Evolutionary conservation across 1,140 invertebrate genomes (phyloP).

Genomic region (Trachelipus rathkii): DNA sequence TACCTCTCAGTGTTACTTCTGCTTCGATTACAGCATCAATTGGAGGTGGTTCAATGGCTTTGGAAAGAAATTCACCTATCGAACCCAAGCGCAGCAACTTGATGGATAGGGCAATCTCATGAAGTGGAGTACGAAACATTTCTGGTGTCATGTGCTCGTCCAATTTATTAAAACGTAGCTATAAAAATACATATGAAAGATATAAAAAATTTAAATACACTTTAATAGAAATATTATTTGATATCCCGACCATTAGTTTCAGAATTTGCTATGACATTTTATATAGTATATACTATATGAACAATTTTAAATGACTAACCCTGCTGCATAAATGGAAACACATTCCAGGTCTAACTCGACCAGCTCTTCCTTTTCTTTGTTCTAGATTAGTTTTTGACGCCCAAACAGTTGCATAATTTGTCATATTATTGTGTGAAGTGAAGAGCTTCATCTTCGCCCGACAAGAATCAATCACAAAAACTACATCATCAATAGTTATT

Average conservation of each 20-base stretch:
- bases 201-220: slow-evolving; percentile 9
- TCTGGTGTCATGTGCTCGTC: slow-evolving; percentile 91
- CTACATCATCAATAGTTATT: slow-evolving; percentile 94
- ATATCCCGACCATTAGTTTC: too few relatives aligned
- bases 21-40: slow-evolving; percentile 90
- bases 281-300: slow-evolving; percentile 61
- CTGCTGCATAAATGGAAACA: slow-evolving; percentile 83
- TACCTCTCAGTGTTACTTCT: slow-evolving; percentile 61
- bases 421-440: slow-evolving; percentile 92
- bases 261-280: slow-evolving; percentile 62
- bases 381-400: slow-evolving; percentile 86
- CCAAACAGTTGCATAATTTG: slow-evolving; percentile 90
- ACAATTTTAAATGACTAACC: slow-evolving; percentile 30
- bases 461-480: slow-evolving; percentile 91
- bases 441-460: slow-evolving; percentile 94
- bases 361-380: slow-evolving; percentile 84
- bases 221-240: too few relatives aligned
- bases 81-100: slow-evolving; percentile 81
- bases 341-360: slow-evolving; percentile 77
- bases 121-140: slow-evolving; percentile 91
- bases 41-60: slow-evolving; percentile 89
- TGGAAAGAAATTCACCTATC: slow-evolving; percentile 86
- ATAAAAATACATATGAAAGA: slow-evolving; percentile 42
- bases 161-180: slow-evolving; percentile 64
- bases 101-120: slow-evolving; percentile 79